Evolutionary conservation across 2,888 invertebrate species (phyloP), one percentile per base, ranked within the genome.

Genomic region (Zele albiditarsus): DNA sequence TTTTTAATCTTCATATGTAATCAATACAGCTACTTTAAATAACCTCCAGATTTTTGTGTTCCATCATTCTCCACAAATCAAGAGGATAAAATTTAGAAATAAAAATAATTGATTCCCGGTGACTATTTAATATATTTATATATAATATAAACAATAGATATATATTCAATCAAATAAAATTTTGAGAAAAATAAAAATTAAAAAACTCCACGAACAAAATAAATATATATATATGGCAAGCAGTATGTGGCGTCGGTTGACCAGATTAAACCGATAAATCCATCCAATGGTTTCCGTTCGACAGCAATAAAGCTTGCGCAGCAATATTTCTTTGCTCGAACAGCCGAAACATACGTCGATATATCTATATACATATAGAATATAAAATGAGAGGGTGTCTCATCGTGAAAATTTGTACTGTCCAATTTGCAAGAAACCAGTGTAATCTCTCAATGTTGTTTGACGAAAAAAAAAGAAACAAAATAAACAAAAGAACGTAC

Each of bases 211-310:
- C 20, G 27, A 66, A 66, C 60, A 68, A 73, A 14, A 20, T 57
- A 28, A n/a, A 20, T 60, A 46, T 49, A 68, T 28, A 71, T 73
- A 58, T 71, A 67, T 67, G 60, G 46, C 49, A 53, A 53, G 65
- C 46, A 58, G 62, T 67, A 60, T 65, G 66, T 63, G 58, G 76
- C 68, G 49, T 70, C 73, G 60, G 73, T 72, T 81, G 80, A 63
- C 81, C 80, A 57, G 75, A 67, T 28, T 82, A 81, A 73, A 79
- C 74, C 67, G 70, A 78, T 25, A 75, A 80, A 66, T 67, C 75
- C 23, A 62, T 42, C 81, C 79, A 25, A 67, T 80, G 73, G 68
- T 80, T 46, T 66, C 79, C 63, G 70, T 42, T 38, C 71, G 46
- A 75, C 65, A 28, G 75, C 75, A 75, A 75, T 75, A 75, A 75